Evolutionary conservation across 2,113 vertebrate genomes (phyloP).

Genomic region (Boleophthalmus pectinirostris): DNA sequence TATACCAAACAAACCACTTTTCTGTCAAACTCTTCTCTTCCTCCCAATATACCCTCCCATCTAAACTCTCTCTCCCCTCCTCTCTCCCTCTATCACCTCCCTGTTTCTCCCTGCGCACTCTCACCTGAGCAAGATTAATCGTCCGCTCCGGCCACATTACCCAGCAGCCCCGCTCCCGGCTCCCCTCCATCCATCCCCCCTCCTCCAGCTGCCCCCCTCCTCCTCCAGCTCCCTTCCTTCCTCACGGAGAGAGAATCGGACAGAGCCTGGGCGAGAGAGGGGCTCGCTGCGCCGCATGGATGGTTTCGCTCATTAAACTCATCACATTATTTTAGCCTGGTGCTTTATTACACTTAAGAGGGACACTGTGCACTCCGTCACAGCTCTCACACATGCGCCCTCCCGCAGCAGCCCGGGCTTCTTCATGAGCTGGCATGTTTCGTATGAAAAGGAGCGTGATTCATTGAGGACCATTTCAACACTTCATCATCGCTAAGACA

Average conservation of each 20-base stretch:
- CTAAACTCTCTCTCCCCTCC: conserved; percentile 57
- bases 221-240: conserved; percentile 18
- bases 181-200: conserved; percentile 15
- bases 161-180: conserved; percentile 61
- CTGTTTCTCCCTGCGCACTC: conserved; percentile 57
- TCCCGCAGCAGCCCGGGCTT: conserved; percentile 6
- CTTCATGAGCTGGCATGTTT: conserved; percentile 60
- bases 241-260: conserved; percentile 16
- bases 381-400: conserved; percentile 32
- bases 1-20: conserved; percentile 24
- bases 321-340: conserved; percentile 74
- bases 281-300: conserved; percentile 59
- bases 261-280: conserved; percentile 26
- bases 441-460: conserved; percentile 68
- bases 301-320: conserved; percentile 74
- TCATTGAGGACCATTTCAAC: conserved; percentile 52
- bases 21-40: conserved; percentile 27
- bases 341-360: conserved; percentile 76
- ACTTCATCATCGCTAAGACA: conserved; percentile 57
- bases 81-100: conserved; percentile 49
- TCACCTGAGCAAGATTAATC: conserved; percentile 80
- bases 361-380: conserved; percentile 63
- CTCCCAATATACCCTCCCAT: conserved; percentile 29
- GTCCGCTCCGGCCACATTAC: conserved; percentile 76
- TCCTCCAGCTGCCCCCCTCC: too few species aligned